Percentiles rank a stretch among this genome's conserved stretches.
These are phyloP conservation scores for Sciurus niger DNA, from an alignment of 2,113 vertebrate genomes.

Conservation along the genomic window DNA sequence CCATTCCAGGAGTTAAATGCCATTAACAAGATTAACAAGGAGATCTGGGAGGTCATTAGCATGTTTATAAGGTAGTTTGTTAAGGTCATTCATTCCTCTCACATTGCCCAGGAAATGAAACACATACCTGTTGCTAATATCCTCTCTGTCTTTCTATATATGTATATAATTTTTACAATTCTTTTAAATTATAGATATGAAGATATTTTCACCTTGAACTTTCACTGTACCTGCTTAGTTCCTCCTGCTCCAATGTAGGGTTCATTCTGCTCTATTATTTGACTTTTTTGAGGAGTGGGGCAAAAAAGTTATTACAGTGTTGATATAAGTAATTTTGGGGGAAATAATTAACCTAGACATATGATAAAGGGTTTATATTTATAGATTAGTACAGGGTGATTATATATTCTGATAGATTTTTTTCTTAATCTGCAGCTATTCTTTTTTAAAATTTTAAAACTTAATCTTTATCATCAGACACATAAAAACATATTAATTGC, in stretches of 20 bases:
- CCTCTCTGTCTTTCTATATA: background rate
- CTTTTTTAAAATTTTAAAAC: background rate
- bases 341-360: background rate
- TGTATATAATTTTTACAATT: background rate
- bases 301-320: background rate
- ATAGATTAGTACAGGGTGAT: background rate
- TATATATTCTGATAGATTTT: background rate
- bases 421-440: background rate
- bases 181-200: slow-evolving; percentile 33
- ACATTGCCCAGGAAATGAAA: background rate
- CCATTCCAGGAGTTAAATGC: slow-evolving; percentile 30
- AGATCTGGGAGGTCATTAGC: slow-evolving; percentile 31
- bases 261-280: slow-evolving; percentile 36
- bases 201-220: slow-evolving; percentile 13
- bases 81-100: slow-evolving; percentile 4
- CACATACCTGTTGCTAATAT: background rate
- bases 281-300: background rate
- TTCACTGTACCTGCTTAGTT: background rate
- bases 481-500: background rate
- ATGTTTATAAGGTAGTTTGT: slow-evolving; percentile 54
- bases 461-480: slow-evolving; percentile 25
- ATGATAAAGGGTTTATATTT: slow-evolving; percentile 37
- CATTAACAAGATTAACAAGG: slow-evolving; percentile 59
- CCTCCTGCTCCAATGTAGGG: background rate
- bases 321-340: background rate